Conservation (phyloP, 2,797 vertebrate genomes). For the Mustela erminea region DNA sequence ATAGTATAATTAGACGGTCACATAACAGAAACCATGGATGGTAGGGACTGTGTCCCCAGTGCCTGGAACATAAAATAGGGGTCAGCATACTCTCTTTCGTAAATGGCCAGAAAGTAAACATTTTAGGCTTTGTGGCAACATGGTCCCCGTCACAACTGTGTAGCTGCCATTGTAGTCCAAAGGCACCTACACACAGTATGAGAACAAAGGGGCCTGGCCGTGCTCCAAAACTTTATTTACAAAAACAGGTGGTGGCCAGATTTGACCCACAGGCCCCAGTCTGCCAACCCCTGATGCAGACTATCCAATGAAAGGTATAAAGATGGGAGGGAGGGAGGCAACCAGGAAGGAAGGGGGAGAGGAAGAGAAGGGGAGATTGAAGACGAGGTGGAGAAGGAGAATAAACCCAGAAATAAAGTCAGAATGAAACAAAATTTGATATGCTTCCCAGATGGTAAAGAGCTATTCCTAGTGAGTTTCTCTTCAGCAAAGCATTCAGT, state of each 20-base stretch:
- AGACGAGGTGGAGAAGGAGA: not conserved
- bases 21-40: not conserved
- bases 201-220: not conserved
- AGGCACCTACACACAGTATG: not conserved
- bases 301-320: not conserved
- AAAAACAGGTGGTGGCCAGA: not conserved
- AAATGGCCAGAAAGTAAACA: not conserved
- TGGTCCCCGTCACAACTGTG: not conserved
- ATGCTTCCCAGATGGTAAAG: slow-evolving; percentile 79
- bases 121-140: not conserved
- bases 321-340: not conserved
- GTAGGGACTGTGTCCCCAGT: not conserved
- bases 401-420: not conserved
- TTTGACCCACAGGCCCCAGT: not conserved
- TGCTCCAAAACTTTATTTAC: slow-evolving; percentile 27
- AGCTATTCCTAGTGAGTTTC: slow-evolving; percentile 74
- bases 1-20: not conserved
- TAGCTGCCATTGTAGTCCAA: not conserved
- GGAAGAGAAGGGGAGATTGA: not conserved
- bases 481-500: slow-evolving; percentile 69
- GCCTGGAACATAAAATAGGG: not conserved
- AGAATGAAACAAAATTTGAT: slow-evolving; percentile 71
- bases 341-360: not conserved
- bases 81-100: not conserved
- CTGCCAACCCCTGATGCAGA: not conserved